These are phyloP conservation scores for Ctenodactylus gundi DNA, from an alignment of 2,113 vertebrate genomes.

Conservation along the genomic window DNA sequence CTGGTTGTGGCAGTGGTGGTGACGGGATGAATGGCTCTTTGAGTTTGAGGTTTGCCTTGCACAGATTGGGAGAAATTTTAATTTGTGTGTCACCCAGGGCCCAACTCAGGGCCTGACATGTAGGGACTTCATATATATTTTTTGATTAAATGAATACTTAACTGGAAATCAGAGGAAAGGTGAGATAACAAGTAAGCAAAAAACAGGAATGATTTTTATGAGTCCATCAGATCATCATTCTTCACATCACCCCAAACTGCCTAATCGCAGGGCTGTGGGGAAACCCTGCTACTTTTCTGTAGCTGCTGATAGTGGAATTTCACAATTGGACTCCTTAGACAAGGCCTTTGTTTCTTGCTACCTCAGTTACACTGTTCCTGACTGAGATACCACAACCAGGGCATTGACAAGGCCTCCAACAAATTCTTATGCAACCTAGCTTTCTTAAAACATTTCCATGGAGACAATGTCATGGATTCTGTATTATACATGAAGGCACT, in stretches of 20 bases:
- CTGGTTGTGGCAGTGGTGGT: background rate
- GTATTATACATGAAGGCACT: background rate
- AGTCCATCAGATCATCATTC: background rate
- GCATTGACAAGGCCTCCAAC: background rate
- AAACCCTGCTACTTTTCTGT: background rate
- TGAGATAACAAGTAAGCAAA: background rate
- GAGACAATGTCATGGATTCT: background rate
- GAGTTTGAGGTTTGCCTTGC: background rate
- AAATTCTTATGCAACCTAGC: background rate
- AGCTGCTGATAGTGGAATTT: background rate
- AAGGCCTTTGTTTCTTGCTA: background rate
- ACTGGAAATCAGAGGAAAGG: conserved; percentile 12
- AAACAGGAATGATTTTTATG: background rate
- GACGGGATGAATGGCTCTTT: background rate
- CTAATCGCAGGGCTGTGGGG: no score
- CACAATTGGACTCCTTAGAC: background rate
- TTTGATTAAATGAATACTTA: background rate
- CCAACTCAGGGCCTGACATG: background rate
- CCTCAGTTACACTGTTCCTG: background rate
- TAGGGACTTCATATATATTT: background rate
- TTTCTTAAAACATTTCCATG: background rate
- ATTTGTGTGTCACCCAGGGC: background rate
- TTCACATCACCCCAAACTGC: background rate
- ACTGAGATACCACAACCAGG: background rate
- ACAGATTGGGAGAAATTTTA: background rate